Percentiles rank a stretch among this genome's conserved stretches.
Evolutionary conservation across 2,797 vertebrate genomes (phyloP).

Genomic region (Vireo griseus): DNA sequence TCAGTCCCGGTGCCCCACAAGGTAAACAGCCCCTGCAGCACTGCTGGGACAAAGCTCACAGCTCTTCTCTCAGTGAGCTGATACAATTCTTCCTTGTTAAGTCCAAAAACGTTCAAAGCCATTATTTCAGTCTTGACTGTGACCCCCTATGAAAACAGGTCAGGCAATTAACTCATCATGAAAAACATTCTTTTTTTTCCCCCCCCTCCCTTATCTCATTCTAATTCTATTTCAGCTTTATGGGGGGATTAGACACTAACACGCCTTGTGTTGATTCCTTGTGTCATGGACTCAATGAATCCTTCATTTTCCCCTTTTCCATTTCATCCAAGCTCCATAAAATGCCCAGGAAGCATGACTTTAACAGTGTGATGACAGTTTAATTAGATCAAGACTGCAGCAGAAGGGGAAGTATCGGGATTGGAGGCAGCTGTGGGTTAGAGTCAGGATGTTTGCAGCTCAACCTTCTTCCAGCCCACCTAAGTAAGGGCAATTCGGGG

Average conservation of each 20-base stretch:
- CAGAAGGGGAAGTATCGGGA: background rate
- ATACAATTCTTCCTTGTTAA: background rate
- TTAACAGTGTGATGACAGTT: conserved; percentile 59
- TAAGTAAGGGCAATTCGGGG: background rate
- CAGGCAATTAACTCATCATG: background rate
- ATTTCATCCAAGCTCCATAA: conserved; percentile 43
- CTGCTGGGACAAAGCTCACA: background rate
- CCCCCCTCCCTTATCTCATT: background rate
- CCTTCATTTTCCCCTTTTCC: conserved; percentile 14
- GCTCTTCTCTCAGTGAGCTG: background rate
- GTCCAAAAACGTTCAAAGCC: background rate
- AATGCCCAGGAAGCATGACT: conserved; percentile 41
- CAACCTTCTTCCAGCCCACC: background rate
- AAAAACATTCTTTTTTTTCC: background rate
- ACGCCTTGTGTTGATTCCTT: conserved; percentile 10
- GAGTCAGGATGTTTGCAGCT: background rate
- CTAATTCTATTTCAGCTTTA: conserved; percentile 20
- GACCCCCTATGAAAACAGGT: background rate
- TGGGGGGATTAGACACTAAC: conserved; percentile 9
- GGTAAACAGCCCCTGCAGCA: background rate
- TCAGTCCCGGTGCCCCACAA: background rate
- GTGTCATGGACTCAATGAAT: conserved; percentile 26
- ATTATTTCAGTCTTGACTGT: background rate
- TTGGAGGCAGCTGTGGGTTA: conserved; percentile 22
- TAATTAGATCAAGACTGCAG: conserved; percentile 62